phyloP scores from a whole-genome alignment of 2,888 invertebrate species.

The Limnephilus lunatus region DNA sequence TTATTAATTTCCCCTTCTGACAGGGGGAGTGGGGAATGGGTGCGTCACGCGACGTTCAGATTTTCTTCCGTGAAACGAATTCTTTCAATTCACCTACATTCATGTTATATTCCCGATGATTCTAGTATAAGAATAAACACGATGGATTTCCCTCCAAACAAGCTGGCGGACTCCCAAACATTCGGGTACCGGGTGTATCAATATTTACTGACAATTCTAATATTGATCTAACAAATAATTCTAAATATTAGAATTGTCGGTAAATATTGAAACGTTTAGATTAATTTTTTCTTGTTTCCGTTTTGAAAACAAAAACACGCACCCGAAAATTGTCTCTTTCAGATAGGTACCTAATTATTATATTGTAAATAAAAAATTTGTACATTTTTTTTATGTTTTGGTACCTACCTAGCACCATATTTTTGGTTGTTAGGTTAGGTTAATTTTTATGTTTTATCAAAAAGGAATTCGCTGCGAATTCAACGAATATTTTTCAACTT shows the following conservation, averaged over 20 bases:
- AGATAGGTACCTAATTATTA: neutral
- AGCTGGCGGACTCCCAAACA: slow-evolving; percentile 28
- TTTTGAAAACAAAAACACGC: neutral
- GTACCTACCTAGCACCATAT: neutral
- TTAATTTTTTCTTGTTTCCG: neutral
- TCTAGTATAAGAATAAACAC: neutral
- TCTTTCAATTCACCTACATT: neutral
- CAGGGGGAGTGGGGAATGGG: neutral
- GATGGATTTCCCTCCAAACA: neutral
- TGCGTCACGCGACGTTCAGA: neutral
- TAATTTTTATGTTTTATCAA: neutral
- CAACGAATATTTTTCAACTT: neutral
- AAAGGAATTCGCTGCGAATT: neutral
- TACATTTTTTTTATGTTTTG: too few relatives aligned
- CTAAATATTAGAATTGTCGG: too few relatives aligned
- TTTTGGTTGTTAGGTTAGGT: neutral
- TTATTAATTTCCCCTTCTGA: neutral
- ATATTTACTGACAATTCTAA: neutral
- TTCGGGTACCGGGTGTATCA: slow-evolving; percentile 17
- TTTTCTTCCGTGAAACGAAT: neutral
- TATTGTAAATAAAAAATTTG: neutral
- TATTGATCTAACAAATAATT: neutral
- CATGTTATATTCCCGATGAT: neutral
- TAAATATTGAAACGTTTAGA: neutral
- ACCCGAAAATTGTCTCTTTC: neutral